Conservation (phyloP, 2,113 vertebrate genomes). For the Saguinus midas region DNA sequence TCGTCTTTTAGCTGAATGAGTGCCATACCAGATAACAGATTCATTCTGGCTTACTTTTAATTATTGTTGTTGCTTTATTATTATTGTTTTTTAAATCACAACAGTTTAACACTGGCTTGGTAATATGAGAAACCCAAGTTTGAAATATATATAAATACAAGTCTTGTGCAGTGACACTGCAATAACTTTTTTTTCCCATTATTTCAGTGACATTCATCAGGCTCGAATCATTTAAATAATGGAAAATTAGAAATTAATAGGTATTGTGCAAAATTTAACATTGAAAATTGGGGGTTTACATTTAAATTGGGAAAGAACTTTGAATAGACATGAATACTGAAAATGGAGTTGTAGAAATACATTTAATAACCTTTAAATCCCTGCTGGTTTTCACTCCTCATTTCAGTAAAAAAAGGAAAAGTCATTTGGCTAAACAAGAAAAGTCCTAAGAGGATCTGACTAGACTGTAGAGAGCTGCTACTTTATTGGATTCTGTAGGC, state of each 20-base stretch:
- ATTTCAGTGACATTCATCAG: conserved; percentile 42
- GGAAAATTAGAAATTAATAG: conserved; percentile 15
- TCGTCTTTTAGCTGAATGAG: conserved; percentile 35
- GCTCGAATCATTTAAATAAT: conserved; percentile 31
- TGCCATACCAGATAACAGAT: neutral
- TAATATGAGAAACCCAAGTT: neutral
- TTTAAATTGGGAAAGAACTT: conserved; percentile 16
- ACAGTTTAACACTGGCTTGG: neutral
- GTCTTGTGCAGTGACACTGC: neutral
- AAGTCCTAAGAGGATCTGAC: neutral
- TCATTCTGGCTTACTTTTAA: neutral
- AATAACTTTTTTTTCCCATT: neutral
- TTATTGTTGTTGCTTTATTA: neutral
- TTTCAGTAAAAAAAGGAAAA: neutral
- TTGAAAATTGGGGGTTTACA: neutral
- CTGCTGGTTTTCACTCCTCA: neutral
- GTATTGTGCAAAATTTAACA: neutral
- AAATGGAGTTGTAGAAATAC: neutral
- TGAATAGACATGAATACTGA: neutral
- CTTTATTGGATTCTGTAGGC: neutral
- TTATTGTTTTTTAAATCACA: neutral
- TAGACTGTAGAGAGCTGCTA: neutral
- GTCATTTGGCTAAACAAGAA: conserved; percentile 1
- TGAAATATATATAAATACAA: neutral
- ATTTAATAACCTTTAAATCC: neutral